These are phyloP conservation scores for Bombylius major DNA, from an alignment of 2,888 invertebrate genomes.

Conservation along the genomic window DNA sequence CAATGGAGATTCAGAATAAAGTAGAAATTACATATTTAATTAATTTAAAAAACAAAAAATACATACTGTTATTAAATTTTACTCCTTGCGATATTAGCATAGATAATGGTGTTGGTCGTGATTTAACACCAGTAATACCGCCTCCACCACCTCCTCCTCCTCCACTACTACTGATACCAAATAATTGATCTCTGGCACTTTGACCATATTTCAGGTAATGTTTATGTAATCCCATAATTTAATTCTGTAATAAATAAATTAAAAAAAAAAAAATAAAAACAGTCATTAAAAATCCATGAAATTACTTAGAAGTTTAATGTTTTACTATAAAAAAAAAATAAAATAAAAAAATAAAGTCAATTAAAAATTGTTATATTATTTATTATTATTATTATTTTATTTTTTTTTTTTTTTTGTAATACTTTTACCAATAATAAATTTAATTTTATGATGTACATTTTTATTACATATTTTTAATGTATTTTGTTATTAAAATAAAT, in stretches of 20 bases:
- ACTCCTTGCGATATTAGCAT: slow-evolving; percentile 71
- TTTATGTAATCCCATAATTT: slow-evolving; percentile 56
- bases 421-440: no score
- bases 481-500: no score
- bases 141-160: slow-evolving; percentile 14
- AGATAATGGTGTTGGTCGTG: slow-evolving; percentile 52
- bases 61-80: slow-evolving; percentile 66
- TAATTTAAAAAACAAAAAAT: background rate
- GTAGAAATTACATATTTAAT: no score
- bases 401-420: no score
- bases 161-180: slow-evolving; percentile 42
- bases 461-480: no score
- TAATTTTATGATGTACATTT: no score
- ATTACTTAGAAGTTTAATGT: background rate
- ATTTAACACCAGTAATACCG: slow-evolving; percentile 14
- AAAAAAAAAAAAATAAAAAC: background rate
- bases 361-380: no score
- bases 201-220: slow-evolving; percentile 67
- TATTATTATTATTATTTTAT: no score
- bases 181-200: slow-evolving; percentile 55
- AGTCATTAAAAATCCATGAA: background rate
- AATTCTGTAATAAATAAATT: slow-evolving; percentile 21
- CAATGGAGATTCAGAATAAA: no score
- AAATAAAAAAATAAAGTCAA: no score
- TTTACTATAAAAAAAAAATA: background rate